phyloP scores from a whole-genome alignment of 2,113 vertebrate genomes.

The Ursus arctos region DNA sequence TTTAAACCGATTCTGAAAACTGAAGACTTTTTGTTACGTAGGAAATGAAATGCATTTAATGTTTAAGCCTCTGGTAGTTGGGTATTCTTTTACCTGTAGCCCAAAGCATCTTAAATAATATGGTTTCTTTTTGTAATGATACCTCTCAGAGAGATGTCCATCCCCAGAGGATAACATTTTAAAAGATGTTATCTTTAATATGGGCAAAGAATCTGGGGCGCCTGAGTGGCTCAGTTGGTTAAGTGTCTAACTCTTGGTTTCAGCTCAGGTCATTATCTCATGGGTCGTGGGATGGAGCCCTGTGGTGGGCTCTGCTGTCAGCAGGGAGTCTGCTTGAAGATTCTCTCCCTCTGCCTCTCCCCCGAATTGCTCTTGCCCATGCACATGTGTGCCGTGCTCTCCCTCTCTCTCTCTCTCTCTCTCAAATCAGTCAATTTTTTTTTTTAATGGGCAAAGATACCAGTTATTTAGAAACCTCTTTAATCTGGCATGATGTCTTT shows the following conservation, averaged over 20 bases:
- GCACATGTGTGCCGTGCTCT: background rate
- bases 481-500: background rate
- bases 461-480: background rate
- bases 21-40: background rate
- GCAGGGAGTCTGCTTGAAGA: background rate
- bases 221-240: background rate
- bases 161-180: background rate
- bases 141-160: background rate
- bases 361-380: background rate
- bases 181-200: background rate
- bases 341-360: background rate
- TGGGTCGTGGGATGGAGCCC: background rate
- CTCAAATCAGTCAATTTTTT: background rate
- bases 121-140: background rate
- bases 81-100: background rate
- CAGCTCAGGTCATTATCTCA: background rate
- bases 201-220: background rate
- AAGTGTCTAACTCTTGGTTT: background rate
- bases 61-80: background rate
- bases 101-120: background rate
- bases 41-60: background rate
- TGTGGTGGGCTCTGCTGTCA: background rate
- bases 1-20: background rate
- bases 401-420: background rate
- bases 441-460: background rate